phyloP scores from a whole-genome alignment of 1,140 invertebrate species.

The Aricia agestis region DNA sequence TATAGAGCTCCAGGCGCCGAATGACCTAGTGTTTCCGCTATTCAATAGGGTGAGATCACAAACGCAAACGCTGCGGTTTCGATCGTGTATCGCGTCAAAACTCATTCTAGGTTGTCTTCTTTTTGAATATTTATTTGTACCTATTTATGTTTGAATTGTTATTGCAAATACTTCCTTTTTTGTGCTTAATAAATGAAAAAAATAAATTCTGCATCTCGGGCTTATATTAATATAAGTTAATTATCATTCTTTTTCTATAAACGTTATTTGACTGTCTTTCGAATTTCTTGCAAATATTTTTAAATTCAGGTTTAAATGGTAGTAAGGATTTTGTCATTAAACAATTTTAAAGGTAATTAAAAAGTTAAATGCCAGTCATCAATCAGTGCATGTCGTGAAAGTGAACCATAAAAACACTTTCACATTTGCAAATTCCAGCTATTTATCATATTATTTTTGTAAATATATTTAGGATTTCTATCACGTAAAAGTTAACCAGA shows the following conservation, averaged over 20 bases:
- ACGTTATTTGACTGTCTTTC: no score
- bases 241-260: no score
- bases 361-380: background rate
- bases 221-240: no score
- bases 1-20: background rate
- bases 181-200: no score
- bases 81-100: no score
- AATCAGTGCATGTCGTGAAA: conserved; percentile 1
- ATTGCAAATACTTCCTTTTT: no score
- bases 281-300: no score
- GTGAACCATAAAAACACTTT: background rate
- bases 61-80: background rate
- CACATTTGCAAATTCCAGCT: background rate
- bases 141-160: no score
- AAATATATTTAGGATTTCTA: background rate
- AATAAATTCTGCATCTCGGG: no score
- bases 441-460: background rate
- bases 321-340: background rate
- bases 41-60: background rate
- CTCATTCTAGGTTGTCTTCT: no score
- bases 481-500: background rate
- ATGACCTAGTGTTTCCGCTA: conserved; percentile 11
- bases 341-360: background rate
- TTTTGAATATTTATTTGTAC: no score
- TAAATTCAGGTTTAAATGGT: no score